phyloP scores from a whole-genome alignment of 1,140 invertebrate genomes.

The Pomacea maculata region DNA sequence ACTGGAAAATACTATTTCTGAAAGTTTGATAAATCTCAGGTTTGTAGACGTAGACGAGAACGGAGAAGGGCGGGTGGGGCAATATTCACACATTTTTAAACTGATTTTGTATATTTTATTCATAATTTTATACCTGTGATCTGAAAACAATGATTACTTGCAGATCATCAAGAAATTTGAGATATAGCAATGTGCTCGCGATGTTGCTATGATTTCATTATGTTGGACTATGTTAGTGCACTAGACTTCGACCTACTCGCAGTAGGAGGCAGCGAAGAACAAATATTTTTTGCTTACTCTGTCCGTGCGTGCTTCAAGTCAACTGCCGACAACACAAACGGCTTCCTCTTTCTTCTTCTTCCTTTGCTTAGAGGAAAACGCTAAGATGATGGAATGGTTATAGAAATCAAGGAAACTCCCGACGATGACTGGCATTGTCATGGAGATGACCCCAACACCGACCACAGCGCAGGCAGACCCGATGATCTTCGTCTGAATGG shows the following conservation, averaged over 20 bases:
- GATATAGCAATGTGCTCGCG: too few species aligned
- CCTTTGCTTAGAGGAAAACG: background rate
- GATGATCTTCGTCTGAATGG: constrained; percentile 64
- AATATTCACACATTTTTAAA: too few species aligned
- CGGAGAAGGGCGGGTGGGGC: too few species aligned
- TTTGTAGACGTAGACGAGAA: too few species aligned
- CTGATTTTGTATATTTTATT: too few species aligned
- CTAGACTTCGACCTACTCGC: background rate
- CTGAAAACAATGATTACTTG: too few species aligned
- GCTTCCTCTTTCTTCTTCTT: background rate
- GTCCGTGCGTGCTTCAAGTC: background rate
- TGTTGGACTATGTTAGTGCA: background rate
- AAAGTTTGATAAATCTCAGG: too few species aligned
- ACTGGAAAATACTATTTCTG: too few species aligned
- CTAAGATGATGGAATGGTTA: constrained; percentile 40
- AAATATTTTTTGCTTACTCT: background rate
- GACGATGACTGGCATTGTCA: constrained; percentile 87
- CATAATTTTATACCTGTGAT: too few species aligned
- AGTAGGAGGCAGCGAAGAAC: background rate
- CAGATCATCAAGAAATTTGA: too few species aligned
- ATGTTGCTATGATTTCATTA: too few species aligned
- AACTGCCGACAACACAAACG: background rate
- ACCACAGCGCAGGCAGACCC: constrained; percentile 87
- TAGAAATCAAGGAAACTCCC: constrained; percentile 75
- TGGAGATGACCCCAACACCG: constrained; percentile 65